phyloP scores from a whole-genome alignment of 2,888 invertebrate genomes.

The Melanchra persicariae region DNA sequence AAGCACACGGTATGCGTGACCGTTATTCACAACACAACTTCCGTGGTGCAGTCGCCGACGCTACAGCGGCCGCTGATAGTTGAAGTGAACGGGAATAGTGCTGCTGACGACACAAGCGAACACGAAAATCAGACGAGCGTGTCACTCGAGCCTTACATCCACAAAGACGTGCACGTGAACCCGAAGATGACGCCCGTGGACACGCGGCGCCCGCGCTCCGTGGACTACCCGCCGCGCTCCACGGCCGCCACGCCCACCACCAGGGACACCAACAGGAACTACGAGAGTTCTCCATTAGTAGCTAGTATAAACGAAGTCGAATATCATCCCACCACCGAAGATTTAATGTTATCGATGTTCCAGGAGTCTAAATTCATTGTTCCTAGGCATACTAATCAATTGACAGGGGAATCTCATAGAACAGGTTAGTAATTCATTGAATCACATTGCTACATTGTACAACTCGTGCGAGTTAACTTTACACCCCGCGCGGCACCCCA shows the following conservation, averaged over 20 bases:
- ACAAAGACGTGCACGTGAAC: slow-evolving; percentile 89
- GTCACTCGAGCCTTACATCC: slow-evolving; percentile 85
- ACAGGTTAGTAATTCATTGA: slow-evolving; percentile 77
- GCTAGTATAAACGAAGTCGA: slow-evolving; percentile 88
- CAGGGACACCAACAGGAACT: slow-evolving; percentile 80
- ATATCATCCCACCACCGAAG: slow-evolving; percentile 88
- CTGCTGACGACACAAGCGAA: slow-evolving; percentile 76
- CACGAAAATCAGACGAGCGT: slow-evolving; percentile 78
- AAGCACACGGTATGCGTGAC: slow-evolving; percentile 72
- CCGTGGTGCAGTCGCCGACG: slow-evolving; percentile 82
- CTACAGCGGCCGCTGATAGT: slow-evolving; percentile 84
- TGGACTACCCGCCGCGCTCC: slow-evolving; percentile 79
- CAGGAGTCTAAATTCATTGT: slow-evolving; percentile 87
- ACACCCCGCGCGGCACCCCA: no score
- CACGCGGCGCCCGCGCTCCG: slow-evolving; percentile 83
- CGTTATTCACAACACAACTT: slow-evolving; percentile 77
- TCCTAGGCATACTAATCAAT: slow-evolving; percentile 82
- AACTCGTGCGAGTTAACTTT: no score
- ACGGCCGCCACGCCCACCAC: slow-evolving; percentile 65
- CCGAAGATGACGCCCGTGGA: slow-evolving; percentile 90
- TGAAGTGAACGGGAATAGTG: slow-evolving; percentile 82
- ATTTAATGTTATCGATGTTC: slow-evolving; percentile 87
- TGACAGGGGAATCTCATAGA: slow-evolving; percentile 84
- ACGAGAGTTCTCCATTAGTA: slow-evolving; percentile 86
- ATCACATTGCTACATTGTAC: slow-evolving; percentile 10